Evolutionary conservation across 2,113 vertebrate species (phyloP).

Genomic region (Cololabis saira): DNA sequence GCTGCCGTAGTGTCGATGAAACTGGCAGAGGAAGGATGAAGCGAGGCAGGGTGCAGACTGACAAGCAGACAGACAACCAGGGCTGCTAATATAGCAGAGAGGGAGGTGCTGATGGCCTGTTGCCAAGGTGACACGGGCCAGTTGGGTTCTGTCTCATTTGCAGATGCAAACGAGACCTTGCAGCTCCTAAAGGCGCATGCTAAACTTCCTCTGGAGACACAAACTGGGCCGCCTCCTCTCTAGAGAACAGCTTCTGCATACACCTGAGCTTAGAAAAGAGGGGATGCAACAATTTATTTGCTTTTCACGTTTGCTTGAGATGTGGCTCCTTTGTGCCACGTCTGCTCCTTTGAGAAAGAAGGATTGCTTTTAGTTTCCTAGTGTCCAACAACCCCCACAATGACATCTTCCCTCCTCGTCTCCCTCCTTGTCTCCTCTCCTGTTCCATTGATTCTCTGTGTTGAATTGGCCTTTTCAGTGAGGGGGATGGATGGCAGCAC

Average conservation of each 20-base stretch:
- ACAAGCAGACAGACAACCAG: slow-evolving; percentile 76
- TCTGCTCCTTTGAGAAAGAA: slow-evolving; percentile 60
- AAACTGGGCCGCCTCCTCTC: slow-evolving; percentile 53
- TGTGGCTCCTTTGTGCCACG: slow-evolving; percentile 61
- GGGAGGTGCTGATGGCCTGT: slow-evolving; percentile 79
- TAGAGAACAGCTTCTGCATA: slow-evolving; percentile 54
- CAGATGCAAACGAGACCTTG: slow-evolving; percentile 81
- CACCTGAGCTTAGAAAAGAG: slow-evolving; percentile 64
- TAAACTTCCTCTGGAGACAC: slow-evolving; percentile 67
- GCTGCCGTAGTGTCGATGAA: slow-evolving; percentile 49
- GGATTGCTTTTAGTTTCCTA: slow-evolving; percentile 65
- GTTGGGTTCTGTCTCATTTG: slow-evolving; percentile 79
- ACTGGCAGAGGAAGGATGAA: slow-evolving; percentile 47
- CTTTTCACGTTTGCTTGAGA: slow-evolving; percentile 69
- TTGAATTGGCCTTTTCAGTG: slow-evolving; percentile 76
- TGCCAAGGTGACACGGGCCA: slow-evolving; percentile 82
- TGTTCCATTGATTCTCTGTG: slow-evolving; percentile 69
- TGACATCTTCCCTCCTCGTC: slow-evolving; percentile 67
- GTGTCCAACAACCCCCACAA: slow-evolving; percentile 67
- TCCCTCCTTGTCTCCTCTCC: slow-evolving; percentile 65
- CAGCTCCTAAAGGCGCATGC: slow-evolving; percentile 58
- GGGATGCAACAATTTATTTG: slow-evolving; percentile 69
- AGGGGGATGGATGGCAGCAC: slow-evolving; percentile 60
- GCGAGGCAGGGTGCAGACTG: slow-evolving; percentile 69
- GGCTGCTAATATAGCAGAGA: slow-evolving; percentile 69